Percentiles rank a stretch among this genome's conserved stretches.
Evolutionary conservation across 2,888 invertebrate genomes (phyloP).

Genomic region (Temnothorax ravouxi): DNA sequence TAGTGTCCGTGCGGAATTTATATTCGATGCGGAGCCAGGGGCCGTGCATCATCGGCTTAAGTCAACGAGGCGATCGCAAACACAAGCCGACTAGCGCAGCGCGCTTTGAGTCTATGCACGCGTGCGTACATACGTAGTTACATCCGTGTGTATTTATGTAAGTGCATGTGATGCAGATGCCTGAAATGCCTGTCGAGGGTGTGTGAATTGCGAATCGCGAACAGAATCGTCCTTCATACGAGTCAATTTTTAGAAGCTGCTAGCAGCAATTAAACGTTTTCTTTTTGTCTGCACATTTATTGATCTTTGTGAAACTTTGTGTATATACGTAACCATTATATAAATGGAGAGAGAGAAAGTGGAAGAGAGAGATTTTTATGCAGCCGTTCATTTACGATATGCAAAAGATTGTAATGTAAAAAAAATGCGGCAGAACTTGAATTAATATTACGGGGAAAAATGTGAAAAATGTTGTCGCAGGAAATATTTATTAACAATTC

Average conservation of each 20-base stretch:
- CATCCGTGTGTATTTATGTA: slow-evolving; percentile 17
- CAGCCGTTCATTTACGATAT: neutral
- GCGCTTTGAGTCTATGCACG: slow-evolving; percentile 29
- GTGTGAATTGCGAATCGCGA: neutral
- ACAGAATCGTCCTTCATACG: neutral
- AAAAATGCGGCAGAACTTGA: neutral
- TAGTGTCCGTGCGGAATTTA: slow-evolving; percentile 66
- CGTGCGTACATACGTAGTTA: neutral
- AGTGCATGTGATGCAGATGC: neutral
- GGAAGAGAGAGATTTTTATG: neutral
- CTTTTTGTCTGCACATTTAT: neutral
- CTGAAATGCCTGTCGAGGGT: neutral
- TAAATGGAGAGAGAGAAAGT: no score
- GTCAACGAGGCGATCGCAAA: slow-evolving; percentile 75
- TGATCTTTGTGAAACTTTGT: neutral
- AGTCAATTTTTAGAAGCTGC: neutral
- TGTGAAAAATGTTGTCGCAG: neutral
- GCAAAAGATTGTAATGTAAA: neutral
- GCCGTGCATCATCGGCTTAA: slow-evolving; percentile 75
- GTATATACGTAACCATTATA: neutral
- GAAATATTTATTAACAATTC: slow-evolving; percentile 38
- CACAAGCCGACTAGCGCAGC: slow-evolving; percentile 65
- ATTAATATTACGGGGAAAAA: slow-evolving; percentile 28
- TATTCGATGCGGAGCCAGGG: slow-evolving; percentile 70
- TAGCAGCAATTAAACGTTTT: neutral